Base-by-base conservation (phyloP, 2,888 invertebrate species). In the Agrochola circellaris region DNA sequence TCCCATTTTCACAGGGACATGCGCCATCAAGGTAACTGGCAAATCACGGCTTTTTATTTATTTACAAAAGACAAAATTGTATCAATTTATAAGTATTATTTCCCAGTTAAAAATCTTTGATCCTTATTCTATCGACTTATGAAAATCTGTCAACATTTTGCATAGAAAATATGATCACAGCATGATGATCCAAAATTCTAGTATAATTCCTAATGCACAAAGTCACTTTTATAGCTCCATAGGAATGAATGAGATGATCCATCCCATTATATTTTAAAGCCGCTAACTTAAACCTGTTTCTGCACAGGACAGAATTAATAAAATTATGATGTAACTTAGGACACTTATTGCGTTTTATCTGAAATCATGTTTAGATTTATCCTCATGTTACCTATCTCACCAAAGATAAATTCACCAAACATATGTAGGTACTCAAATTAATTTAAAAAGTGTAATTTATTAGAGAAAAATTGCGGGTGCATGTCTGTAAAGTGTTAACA, bases 331-430 rank as follows among this genome's bases (percentile, higher is more conserved):
- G 23, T 26, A 26, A 30, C 23, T 9, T n/a, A n/a, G n/a, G n/a
- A 17, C 17, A 20, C 42, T 42, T 51, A 26, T 30, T 26, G 11
- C 0, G 0, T 64, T 56, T 51, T 42, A 23, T 58, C 13, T 77
- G n/a, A 58, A 34, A 69, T 74, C 13, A 81, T 61, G 23, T 65
- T 51, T 66, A 69, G n/a, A 62, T 60, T 69, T 58, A 72, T 48
- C 5, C 17, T 17, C 30, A 20, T 75, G 75, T 81, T 75, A 81
- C 84, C 64, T 54, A 68, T 76, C 62, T 74, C 60, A 82, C 87
- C 87, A 87, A 87, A 87, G 89, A 86, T 34, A 68, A 72, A 69
- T 66, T 66, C 23, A 76, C 68, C 68, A 79, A 77, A 88, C 73
- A 17, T 54, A 23, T 9, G 42, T 42, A 45, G 8, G 7, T 62